Evolutionary conservation across 2,797 vertebrate genomes (phyloP), one percentile per base, ranked within the genome.

Genomic region (Acanthopagrus latus): DNA sequence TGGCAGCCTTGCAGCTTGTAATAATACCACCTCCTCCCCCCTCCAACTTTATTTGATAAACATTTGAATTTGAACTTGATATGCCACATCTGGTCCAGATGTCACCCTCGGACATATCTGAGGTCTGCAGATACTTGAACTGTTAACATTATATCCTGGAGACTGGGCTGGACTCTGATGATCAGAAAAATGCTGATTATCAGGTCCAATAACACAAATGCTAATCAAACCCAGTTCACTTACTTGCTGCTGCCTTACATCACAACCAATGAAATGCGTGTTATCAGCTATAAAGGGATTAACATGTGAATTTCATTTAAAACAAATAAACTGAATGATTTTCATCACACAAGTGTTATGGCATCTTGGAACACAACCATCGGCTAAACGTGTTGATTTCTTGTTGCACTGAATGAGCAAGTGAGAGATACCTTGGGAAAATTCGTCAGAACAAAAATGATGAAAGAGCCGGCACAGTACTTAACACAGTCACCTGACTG

Each of bases 141-240:
- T 38, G 6, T 38, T 38, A 38, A 38, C 8, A 1, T 38, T 38
- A 38, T 38, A 38, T 38, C 33, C 8, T 8, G 33, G 33, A 38
- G 33, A 38, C 33, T 38, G 33, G 33, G 33, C 33, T 9, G 8
- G 7, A 38, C 38, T 38, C 33, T 38, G 33, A 33, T 7, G 6
- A 38, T 38, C 33, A 9, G 33, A 38, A 38, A 38, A 38, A 9
- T 38, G 7, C 33, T 38, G 33, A 38, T 9, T 38, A 8, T 38
- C 9, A 38, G 7, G 2, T 9, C 38, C 38, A 38, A 10, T 38
- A 38, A 38, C 38, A 38, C 27, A 66, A 64, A 77, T 52, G n/a
- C 56, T 7, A 57, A 76, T 85, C 60, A 69, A 33, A 38, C 9
- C 7, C 33, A 48, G 66, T 57, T 69, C 33, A 54, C 52, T 44